Conservation (phyloP, 2,113 vertebrate genomes). For the Xenopus laevis region DNA sequence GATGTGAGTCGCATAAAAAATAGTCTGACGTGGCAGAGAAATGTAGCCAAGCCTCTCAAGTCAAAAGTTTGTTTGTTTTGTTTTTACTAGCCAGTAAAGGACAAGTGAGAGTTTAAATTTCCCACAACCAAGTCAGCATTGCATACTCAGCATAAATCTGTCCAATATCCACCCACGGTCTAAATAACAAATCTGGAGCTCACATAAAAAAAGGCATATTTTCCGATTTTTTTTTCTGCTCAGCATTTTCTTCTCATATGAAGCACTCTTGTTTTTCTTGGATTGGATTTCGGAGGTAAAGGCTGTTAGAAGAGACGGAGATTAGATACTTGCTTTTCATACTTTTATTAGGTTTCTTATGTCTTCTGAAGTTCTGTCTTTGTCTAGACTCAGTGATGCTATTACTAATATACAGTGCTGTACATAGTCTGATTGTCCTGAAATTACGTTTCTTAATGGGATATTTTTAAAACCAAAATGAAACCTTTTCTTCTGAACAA, state of each 20-base stretch:
- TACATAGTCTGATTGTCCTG: too few species aligned
- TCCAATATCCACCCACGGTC: constrained; percentile 49
- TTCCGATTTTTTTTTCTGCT: not conserved
- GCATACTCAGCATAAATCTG: constrained; percentile 43
- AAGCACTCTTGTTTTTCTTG: constrained; percentile 7
- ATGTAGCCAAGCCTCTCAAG: constrained; percentile 16
- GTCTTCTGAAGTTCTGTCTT: too few species aligned
- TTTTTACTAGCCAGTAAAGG: constrained; percentile 32
- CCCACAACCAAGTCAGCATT: constrained; percentile 55
- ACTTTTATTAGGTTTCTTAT: too few species aligned
- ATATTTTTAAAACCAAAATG: too few species aligned
- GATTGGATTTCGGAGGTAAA: not conserved
- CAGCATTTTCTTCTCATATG: not conserved
- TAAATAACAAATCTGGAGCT: constrained; percentile 32
- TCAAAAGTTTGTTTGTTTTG: constrained; percentile 4
- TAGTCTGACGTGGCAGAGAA: not conserved
- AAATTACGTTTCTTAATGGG: too few species aligned
- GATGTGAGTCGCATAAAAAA: constrained; percentile 8
- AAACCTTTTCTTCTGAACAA: too few species aligned
- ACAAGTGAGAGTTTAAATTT: constrained; percentile 59
- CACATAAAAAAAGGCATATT: not conserved
- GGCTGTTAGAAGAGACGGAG: not conserved
- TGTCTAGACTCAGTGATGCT: too few species aligned
- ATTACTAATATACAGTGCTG: too few species aligned
- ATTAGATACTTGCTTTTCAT: too few species aligned